These are phyloP conservation scores for Lithobates sylvaticus DNA, from an alignment of 2,797 vertebrate genomes.

Conservation along the genomic window DNA sequence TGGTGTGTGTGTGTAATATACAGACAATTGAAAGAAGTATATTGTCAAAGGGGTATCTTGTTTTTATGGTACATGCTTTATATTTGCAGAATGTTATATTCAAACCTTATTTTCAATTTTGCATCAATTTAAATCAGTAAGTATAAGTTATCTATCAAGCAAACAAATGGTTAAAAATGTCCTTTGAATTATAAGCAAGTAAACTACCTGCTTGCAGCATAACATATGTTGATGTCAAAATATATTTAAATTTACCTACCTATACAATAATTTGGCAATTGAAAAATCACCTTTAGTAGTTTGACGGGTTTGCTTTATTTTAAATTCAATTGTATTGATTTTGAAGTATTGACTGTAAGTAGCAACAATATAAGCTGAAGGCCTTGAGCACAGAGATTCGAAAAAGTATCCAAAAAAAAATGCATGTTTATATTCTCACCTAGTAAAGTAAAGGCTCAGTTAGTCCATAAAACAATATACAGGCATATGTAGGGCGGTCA, in stretches of 20 bases:
- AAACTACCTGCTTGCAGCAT: background rate
- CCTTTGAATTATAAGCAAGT: conserved; percentile 29
- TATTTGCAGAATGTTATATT: no score
- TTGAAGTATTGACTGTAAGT: background rate
- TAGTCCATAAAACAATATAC: no score
- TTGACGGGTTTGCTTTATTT: conserved; percentile 14
- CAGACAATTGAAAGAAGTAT: no score
- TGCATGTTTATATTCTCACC: background rate
- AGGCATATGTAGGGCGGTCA: no score
- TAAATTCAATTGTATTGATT: conserved; percentile 11
- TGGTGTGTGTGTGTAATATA: no score
- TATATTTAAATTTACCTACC: conserved; percentile 23
- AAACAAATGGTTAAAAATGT: conserved; percentile 13
- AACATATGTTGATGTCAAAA: conserved; percentile 12
- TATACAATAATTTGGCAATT: conserved; percentile 19
- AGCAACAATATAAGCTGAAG: background rate
- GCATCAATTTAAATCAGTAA: no score
- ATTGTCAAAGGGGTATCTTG: no score
- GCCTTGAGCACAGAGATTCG: background rate
- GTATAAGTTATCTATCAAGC: background rate
- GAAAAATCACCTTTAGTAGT: conserved; percentile 12
- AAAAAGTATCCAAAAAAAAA: background rate
- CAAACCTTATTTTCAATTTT: no score
- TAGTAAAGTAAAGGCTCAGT: background rate
- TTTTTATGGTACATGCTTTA: no score